Base-by-base conservation (phyloP, 2,113 vertebrate species). In the Sceloporus tristichus region DNA sequence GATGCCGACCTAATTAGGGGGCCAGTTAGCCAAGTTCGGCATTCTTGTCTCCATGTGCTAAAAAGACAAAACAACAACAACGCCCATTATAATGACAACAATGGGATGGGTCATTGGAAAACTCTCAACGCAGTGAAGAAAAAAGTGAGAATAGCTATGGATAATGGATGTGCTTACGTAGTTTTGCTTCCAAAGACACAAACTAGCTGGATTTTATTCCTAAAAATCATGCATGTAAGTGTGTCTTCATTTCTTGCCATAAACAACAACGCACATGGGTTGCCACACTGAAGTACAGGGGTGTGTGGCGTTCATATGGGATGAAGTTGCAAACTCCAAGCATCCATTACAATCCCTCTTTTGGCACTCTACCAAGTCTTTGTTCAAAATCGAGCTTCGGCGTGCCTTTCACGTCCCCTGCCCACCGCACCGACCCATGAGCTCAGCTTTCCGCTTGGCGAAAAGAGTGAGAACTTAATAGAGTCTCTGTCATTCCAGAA, bases 1-100 rank as follows among this genome's bases (percentile, higher is more conserved):
- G 73, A 88, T 83, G 81, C 76, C 81, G 90, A 86, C 81, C 29
- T 89, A 91, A 92, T 94, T 91, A 84, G 84, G 85, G 74, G 34
- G 56, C 82, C 94, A 14, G 1, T 91, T 91, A 89, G 88, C 78
- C 80, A 90, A 87, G 48, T 89, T 93, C 91, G 29, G 34, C 7
- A 53, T 23, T 84, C 86, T 85, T 54, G 71, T 90, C 9, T 71
- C 71, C 40, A 2, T 65, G 59, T 10, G 79, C 74, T 78, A 89
- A 68, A 48, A n/a, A 68, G 40, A 78, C 7, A 25, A 53, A 91
- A 82, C 85, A 34, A 38, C 66, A 70, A 54, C n/a, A 42, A 23
- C 27, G 19, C 40, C 4, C 23, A 66, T 66, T 48, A 7, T 48
- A 48, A 48, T 48, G 34, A 34, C 34, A 19, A 19, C 65, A 66